A percentile compares a stretch with the other conserved stretches of the same genome.
phyloP scores from a whole-genome alignment of 1,140 invertebrate genomes.

The Bombus balteatus region DNA sequence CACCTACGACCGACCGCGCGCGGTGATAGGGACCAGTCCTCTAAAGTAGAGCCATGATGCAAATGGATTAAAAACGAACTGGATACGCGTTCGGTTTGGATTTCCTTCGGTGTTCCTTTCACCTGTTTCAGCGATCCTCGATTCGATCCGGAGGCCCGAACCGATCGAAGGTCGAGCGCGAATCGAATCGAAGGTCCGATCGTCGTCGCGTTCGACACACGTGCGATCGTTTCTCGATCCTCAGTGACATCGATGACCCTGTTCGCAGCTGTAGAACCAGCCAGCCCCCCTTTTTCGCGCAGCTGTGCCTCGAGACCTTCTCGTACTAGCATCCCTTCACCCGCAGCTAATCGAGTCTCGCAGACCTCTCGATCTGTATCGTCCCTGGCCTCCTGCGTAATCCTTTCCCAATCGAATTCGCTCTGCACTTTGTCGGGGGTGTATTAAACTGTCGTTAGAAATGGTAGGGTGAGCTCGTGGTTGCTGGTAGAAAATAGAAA shows the following conservation, averaged over 20 bases:
- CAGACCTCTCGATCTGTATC: conserved; percentile 56
- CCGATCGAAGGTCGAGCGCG: conserved; percentile 8
- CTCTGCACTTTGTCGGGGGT: conserved; percentile 56
- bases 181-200: conserved; percentile 47
- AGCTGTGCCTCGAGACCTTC: conserved; percentile 72
- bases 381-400: conserved; percentile 69
- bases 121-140: conserved; percentile 21
- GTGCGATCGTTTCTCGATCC: conserved; percentile 29
- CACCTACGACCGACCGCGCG: no score
- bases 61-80: neutral
- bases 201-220: conserved; percentile 21
- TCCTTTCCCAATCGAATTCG: conserved; percentile 78
- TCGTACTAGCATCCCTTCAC: conserved; percentile 59
- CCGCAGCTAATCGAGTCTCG: conserved; percentile 62
- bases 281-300: conserved; percentile 65
- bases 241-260: conserved; percentile 66
- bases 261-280: conserved; percentile 72
- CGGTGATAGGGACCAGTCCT: no score
- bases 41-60: no score
- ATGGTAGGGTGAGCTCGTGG: neutral
- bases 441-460: conserved; percentile 72
- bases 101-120: neutral
- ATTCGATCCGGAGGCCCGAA: conserved; percentile 14
- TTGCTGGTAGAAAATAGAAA: neutral
- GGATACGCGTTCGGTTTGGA: neutral